Evolutionary conservation across 2,888 invertebrate species (phyloP), one percentile per base, ranked within the genome.

Genomic region (Gasteruption jaculator): DNA sequence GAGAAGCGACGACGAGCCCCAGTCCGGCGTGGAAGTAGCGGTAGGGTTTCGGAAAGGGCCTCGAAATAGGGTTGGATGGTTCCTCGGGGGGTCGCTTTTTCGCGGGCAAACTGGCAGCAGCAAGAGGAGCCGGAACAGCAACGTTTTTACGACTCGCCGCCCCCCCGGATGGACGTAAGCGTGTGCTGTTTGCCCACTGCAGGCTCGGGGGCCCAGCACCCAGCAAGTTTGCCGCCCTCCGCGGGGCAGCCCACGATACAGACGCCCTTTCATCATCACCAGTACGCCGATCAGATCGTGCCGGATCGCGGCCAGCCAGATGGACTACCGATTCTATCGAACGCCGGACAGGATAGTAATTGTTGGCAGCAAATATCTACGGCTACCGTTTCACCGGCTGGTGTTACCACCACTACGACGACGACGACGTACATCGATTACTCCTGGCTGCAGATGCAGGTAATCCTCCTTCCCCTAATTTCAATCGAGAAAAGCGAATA

Each of bases 401-500:
- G 54, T 44, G 52, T 56, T 48, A 54, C 58, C 45, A 45, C 45
- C 45, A 38, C 53, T 21, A 52, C 59, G 19, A 58, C 60, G 37
- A 62, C 67, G 33, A 63, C 67, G 36, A 56, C 70, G 16, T 70
- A 68, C 54, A 66, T 69, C 53, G 70, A 69, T 45, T 71, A 69
- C 46, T 69, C 70, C 15, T 69, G 70, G 70, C 59, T 70, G 48
- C 70, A 70, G 60, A 68, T 70, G 68, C 66, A 66, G 62, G 65
- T 65, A 40, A 58, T 53, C 24, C 11, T 20, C 16, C 21, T 42
- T 24, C 10, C n/a, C n/a, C n/a, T n/a, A n/a, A n/a, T n/a, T n/a
- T n/a, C 40, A 45, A 46, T 47, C 34, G 27, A 35, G 22, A 10
- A 18, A 4, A 16, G n/a, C 20, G 42, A 44, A 48, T 42, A 48